Conservation (phyloP, 2,888 invertebrate species). For the Luperina testacea region DNA sequence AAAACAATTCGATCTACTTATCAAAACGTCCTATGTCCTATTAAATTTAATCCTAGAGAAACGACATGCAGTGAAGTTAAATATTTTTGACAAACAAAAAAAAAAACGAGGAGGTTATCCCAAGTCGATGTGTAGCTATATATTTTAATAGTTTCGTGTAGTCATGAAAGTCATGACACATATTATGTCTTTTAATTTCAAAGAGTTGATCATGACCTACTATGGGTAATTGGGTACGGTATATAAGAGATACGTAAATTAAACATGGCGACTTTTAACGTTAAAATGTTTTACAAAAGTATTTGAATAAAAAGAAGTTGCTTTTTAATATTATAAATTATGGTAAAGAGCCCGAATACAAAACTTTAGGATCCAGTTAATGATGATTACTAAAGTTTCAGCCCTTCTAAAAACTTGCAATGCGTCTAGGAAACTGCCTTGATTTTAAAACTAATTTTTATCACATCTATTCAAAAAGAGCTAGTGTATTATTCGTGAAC, state of each 20-base stretch:
- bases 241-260: constrained; percentile 2
- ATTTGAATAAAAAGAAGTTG: background rate
- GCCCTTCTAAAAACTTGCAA: background rate
- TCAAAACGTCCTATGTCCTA: background rate
- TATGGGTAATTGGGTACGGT: no score
- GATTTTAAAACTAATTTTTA: background rate
- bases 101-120: background rate
- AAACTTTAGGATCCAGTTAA: background rate
- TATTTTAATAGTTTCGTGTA: background rate
- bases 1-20: background rate
- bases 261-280: background rate
- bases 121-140: background rate
- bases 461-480: no score
- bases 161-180: constrained; percentile 24
- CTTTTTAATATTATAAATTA: background rate
- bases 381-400: background rate
- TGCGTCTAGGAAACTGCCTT: background rate
- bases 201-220: constrained; percentile 25
- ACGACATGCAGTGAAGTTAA: background rate
- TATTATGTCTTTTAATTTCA: constrained; percentile 3
- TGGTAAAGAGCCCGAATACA: background rate
- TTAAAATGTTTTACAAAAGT: background rate
- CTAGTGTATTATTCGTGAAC: no score
- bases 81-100: background rate
- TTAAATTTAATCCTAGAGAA: background rate